Conservation (phyloP, 2,888 invertebrate genomes). For the Priocnemis perturbator region DNA sequence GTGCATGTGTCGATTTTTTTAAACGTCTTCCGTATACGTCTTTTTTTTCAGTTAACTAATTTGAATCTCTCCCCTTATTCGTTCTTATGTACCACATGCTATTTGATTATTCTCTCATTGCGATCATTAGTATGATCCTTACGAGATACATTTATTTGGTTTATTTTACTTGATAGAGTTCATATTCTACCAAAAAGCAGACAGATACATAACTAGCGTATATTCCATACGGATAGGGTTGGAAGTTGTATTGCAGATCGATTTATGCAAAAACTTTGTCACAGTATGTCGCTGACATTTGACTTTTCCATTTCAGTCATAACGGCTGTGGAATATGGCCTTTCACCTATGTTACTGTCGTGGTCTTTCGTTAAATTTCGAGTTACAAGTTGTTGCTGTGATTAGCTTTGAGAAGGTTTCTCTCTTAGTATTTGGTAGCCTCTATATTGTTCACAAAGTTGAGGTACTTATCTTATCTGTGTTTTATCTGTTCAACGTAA, state of each 20-base stretch:
- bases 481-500: too few species aligned
- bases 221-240: too few species aligned
- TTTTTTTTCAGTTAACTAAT: not conserved
- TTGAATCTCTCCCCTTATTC: not conserved
- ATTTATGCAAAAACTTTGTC: not conserved
- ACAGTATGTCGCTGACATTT: too few species aligned
- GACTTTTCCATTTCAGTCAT: too few species aligned
- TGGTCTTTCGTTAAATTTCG: too few species aligned
- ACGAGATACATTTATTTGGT: not conserved
- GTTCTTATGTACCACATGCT: not conserved
- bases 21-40: not conserved
- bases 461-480: too few species aligned
- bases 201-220: constrained; percentile 42
- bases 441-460: too few species aligned
- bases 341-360: too few species aligned
- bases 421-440: too few species aligned
- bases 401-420: too few species aligned
- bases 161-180: not conserved
- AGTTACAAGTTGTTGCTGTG: too few species aligned
- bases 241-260: not conserved
- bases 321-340: too few species aligned
- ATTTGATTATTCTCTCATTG: not conserved
- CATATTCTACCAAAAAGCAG: constrained; percentile 22
- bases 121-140: not conserved
- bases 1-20: constrained; percentile 6